These are phyloP conservation scores for Pemphigus obesinymphae DNA, from an alignment of 1,140 invertebrate genomes.

Conservation along the genomic window DNA sequence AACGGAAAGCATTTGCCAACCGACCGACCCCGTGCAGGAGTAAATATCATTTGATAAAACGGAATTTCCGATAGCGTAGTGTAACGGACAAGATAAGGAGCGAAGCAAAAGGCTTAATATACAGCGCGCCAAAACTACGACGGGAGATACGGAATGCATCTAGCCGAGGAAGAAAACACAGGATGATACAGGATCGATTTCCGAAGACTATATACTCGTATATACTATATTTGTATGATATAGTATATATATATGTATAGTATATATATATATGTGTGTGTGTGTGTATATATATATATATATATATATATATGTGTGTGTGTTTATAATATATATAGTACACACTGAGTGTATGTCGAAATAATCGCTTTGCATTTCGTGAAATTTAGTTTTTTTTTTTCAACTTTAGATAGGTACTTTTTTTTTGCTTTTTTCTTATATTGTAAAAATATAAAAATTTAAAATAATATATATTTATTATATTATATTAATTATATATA, in stretches of 20 bases:
- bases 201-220: neutral
- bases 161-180: neutral
- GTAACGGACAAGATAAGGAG: conserved; percentile 25
- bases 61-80: conserved; percentile 37
- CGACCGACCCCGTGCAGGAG: neutral
- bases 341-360: neutral
- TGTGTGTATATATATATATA: too few species aligned
- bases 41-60: conserved; percentile 23
- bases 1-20: conserved; percentile 41
- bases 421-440: too few species aligned
- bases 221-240: too few species aligned
- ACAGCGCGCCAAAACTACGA: neutral
- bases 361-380: neutral
- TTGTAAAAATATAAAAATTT: too few species aligned
- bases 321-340: too few species aligned
- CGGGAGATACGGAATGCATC: neutral
- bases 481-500: too few species aligned
- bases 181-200: conserved; percentile 12
- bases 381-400: neutral
- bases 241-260: too few species aligned
- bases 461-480: too few species aligned
- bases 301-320: too few species aligned
- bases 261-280: too few species aligned
- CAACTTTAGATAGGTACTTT: too few species aligned
- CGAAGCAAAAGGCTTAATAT: conserved; percentile 16